Evolutionary conservation across 2,797 vertebrate genomes (phyloP).

Genomic region (Pterois miles): DNA sequence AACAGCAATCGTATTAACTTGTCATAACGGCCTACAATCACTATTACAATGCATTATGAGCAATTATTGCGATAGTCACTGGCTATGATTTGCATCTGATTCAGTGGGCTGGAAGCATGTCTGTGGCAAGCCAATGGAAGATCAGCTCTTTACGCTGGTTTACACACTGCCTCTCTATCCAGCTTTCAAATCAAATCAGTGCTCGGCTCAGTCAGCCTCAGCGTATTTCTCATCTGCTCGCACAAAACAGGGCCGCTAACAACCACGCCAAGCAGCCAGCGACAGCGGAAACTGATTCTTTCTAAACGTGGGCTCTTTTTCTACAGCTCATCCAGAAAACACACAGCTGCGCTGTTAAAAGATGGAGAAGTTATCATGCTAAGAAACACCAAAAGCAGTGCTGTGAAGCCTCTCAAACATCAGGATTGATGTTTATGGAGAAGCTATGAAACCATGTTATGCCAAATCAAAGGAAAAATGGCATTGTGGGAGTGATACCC

Average conservation of each 20-base stretch:
- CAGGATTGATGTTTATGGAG: background rate
- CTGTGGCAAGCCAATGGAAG: slow-evolving; percentile 53
- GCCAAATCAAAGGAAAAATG: background rate
- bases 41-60: slow-evolving; percentile 27
- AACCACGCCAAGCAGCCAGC: slow-evolving; percentile 4
- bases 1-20: slow-evolving; percentile 11
- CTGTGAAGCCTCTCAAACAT: background rate
- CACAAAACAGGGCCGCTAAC: slow-evolving; percentile 33
- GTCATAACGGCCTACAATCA: slow-evolving; percentile 24
- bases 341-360: slow-evolving; percentile 3
- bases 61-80: slow-evolving; percentile 55
- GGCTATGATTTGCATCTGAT: slow-evolving; percentile 47
- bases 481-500: background rate
- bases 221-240: slow-evolving; percentile 55
- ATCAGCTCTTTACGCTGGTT: slow-evolving; percentile 51
- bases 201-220: slow-evolving; percentile 51
- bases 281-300: slow-evolving; percentile 23
- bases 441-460: background rate
- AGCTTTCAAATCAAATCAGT: slow-evolving; percentile 65
- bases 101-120: slow-evolving; percentile 61
- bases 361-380: background rate
- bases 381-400: background rate
- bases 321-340: slow-evolving; percentile 23
- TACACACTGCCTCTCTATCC: slow-evolving; percentile 46
- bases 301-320: slow-evolving; percentile 11